These are phyloP conservation scores for Heteronetta atricapilla DNA, from an alignment of 2,113 vertebrate species.

Conservation along the genomic window DNA sequence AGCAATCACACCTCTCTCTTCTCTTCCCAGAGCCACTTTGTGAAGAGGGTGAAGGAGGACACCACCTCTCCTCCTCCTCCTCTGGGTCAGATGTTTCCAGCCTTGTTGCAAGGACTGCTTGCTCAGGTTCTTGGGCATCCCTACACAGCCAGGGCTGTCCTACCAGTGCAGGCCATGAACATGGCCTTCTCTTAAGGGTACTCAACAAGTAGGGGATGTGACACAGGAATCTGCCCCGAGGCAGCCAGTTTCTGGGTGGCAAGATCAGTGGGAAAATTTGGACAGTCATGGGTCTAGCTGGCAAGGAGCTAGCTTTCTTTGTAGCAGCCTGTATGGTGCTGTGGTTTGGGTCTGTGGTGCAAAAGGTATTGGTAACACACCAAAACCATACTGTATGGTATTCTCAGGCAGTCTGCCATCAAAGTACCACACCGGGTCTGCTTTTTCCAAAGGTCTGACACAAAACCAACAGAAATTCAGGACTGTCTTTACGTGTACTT, in stretches of 20 bases:
- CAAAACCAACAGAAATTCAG: not conserved
- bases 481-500: not conserved
- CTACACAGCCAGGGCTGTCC: not conserved
- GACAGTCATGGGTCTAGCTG: not conserved
- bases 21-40: not conserved
- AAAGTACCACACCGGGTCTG: not conserved
- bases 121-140: not conserved
- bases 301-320: not conserved
- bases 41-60: not conserved
- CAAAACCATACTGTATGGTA: not conserved
- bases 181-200: not conserved
- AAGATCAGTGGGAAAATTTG: not conserved
- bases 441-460: not conserved
- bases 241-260: not conserved
- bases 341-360: not conserved
- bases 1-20: not conserved
- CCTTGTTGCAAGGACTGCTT: not conserved
- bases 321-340: not conserved
- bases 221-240: not conserved
- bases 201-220: not conserved
- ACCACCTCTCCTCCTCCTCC: not conserved
- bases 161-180: not conserved
- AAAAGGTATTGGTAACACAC: not conserved
- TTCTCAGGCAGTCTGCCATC: not conserved
- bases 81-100: accelerated